Evolutionary conservation across 2,113 vertebrate genomes (phyloP), one percentile per base, ranked within the genome.

Genomic region (Crypturellus undulatus): DNA sequence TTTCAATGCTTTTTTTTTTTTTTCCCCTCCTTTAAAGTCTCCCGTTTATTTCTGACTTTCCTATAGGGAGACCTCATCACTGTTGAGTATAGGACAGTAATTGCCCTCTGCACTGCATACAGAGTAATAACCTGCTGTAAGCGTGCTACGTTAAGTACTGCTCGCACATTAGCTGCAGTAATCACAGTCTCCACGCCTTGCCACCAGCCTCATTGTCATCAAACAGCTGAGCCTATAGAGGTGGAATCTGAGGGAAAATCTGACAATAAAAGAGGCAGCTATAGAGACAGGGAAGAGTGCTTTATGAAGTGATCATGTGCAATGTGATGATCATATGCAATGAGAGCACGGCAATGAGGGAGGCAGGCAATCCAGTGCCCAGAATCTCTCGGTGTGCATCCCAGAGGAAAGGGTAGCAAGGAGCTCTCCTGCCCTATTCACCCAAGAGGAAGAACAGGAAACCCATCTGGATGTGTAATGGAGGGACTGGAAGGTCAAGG

Each of bases 11-110:
- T 49, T 54, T 85, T 91, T 59, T 83, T 67, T 21, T 16, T 47
- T 47, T 47, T 47, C 16, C 15, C 9, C 11, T 77, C n/a, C 59
- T 77, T 15, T 14, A 10, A 64, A 73, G 38, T 87, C 38, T 82
- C 8, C 38, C 22, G 54, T 58, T 92, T 63, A 30, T 59, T 96
- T 90, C 79, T 80, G 45, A 90, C 90, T 96, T 52, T 92, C 76
- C 85, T 89, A 32, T 93, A 90, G 83, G 25, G 51, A 88, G 43
- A 62, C 11, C 12, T 85, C 82, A 87, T 87, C 79, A 85, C 43
- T 54, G 40, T 40, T 58, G 24, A 83, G 68, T 73, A 70, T 21
- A 80, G 79, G 59, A 54, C 26, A 73, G 9, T 85, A 90, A 85
- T 73, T 95, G 71, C 49, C 24, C 68, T 78, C 52, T 58, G 58